Evolutionary conservation across 2,888 invertebrate species (phyloP).

Genomic region (Lacanobia oleracea): DNA sequence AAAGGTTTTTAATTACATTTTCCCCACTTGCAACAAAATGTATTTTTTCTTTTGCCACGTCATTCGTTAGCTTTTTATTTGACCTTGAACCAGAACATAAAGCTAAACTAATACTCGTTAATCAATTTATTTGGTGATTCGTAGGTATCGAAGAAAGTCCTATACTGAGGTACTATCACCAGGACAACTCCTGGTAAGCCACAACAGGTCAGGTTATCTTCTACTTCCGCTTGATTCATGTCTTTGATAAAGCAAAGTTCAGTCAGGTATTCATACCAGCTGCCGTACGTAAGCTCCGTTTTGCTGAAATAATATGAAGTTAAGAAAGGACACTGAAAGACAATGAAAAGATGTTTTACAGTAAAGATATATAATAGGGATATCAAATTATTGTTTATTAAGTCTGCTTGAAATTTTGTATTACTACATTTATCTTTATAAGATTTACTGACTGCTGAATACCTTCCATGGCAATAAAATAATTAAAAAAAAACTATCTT

Average conservation of each 20-base stretch:
- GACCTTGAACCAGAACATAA: background rate
- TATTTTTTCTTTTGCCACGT: too few species aligned
- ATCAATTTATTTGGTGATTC: constrained; percentile 66
- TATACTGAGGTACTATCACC: constrained; percentile 73
- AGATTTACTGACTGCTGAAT: too few species aligned
- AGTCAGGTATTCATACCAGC: constrained; percentile 72
- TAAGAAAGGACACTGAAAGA: background rate
- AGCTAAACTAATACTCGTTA: background rate
- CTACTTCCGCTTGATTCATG: constrained; percentile 63
- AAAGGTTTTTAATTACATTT: too few species aligned
- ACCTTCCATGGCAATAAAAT: too few species aligned
- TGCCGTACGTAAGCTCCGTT: constrained; percentile 69
- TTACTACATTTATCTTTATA: too few species aligned
- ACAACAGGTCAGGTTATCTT: constrained; percentile 69
- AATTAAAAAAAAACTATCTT: too few species aligned
- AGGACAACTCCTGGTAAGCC: constrained; percentile 70
- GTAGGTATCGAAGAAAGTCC: constrained; percentile 73
- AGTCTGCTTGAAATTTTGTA: too few species aligned
- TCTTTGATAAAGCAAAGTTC: constrained; percentile 68
- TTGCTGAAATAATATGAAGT: constrained; percentile 67
- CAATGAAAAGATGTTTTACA: background rate
- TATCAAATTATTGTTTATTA: too few species aligned
- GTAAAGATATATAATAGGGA: too few species aligned
- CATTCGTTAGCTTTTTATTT: too few species aligned
- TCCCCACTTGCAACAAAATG: too few species aligned